Conservation (phyloP, 2,888 invertebrate genomes). For the Escarpia spicata region DNA sequence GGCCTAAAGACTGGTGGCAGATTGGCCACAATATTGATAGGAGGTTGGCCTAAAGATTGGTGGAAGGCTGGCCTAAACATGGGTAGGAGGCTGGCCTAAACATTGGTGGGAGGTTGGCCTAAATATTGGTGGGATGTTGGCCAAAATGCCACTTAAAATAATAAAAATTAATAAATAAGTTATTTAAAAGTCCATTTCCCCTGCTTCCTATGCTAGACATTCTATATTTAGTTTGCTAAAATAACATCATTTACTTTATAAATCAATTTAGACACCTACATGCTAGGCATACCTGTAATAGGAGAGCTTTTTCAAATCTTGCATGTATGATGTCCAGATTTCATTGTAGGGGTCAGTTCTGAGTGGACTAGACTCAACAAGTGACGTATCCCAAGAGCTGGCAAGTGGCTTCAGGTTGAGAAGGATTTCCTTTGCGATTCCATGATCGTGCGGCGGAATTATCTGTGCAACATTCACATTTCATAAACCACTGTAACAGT, state of each 20-base stretch:
- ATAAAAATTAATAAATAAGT: background rate
- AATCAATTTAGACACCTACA: background rate
- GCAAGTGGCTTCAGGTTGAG: constrained; percentile 80
- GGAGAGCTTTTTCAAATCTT: constrained; percentile 45
- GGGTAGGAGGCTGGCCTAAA: too few species aligned
- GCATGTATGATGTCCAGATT: constrained; percentile 76
- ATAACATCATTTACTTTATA: too few species aligned
- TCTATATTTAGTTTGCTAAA: background rate
- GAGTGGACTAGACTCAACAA: constrained; percentile 66
- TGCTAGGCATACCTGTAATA: background rate
- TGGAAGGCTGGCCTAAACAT: too few species aligned
- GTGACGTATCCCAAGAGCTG: constrained; percentile 79
- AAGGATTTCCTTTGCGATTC: constrained; percentile 82
- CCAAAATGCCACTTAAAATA: constrained; percentile 24
- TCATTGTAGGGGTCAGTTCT: constrained; percentile 78
- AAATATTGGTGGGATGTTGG: too few species aligned
- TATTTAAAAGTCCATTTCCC: constrained; percentile 7
- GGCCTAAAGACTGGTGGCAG: too few species aligned
- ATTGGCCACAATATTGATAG: too few species aligned
- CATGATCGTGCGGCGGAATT: constrained; percentile 88
- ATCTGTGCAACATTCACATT: constrained; percentile 72
- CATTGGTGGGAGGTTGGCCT: too few species aligned
- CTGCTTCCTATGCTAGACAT: constrained; percentile 27
- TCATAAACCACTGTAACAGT: constrained; percentile 8
- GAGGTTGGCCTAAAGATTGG: too few species aligned